phyloP scores from a whole-genome alignment of 2,797 vertebrate genomes.

The Meda fulgida region DNA sequence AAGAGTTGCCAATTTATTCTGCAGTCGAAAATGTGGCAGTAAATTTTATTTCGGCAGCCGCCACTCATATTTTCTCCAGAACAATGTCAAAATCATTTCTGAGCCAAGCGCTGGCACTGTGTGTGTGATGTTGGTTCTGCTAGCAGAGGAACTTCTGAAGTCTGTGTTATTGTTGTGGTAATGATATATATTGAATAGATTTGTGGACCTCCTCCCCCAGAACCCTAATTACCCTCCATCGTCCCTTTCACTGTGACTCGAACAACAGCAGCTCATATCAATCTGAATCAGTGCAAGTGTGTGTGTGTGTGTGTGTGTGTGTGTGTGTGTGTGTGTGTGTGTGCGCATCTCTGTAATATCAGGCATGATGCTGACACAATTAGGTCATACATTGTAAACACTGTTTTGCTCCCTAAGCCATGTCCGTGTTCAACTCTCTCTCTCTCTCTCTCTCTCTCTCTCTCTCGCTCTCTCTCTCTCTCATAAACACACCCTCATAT shows the following conservation, averaged over 20 bases:
- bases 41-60: too few species aligned
- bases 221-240: constrained; percentile 66
- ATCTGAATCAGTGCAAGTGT: constrained; percentile 76
- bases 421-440: neutral
- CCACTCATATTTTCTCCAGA: neutral
- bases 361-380: constrained; percentile 63
- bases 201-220: constrained; percentile 58
- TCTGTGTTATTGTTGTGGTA: constrained; percentile 44
- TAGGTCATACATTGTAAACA: constrained; percentile 58
- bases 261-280: constrained; percentile 71
- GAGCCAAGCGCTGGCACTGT: neutral
- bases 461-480: neutral
- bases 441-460: too few species aligned
- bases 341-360: neutral
- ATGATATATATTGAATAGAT: constrained; percentile 38
- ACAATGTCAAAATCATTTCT: neutral
- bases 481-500: neutral
- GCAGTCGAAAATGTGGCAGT: neutral
- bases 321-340: neutral
- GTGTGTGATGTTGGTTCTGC: neutral
- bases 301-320: neutral
- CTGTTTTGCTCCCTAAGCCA: constrained; percentile 22
- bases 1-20: too few species aligned
- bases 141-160: constrained; percentile 15
- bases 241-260: constrained; percentile 64